Base-by-base conservation (phyloP, 2,797 vertebrate species). In the Botia kubotai region DNA sequence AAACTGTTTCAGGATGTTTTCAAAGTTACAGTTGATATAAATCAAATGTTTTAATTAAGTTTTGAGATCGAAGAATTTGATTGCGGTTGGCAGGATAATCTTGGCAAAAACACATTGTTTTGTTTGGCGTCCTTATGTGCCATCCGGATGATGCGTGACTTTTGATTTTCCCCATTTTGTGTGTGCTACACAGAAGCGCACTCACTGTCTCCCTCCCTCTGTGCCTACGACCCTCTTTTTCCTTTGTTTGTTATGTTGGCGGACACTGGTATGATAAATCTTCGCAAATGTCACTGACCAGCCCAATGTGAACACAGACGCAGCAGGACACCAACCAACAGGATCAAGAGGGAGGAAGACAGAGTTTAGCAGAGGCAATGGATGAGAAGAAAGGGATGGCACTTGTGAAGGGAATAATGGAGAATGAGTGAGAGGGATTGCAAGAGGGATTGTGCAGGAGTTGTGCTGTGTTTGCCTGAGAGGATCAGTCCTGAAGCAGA, bases 201-300 rank as follows among this genome's bases (percentile, higher is more conserved):
- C 55, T 75, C 60, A 8, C n/a, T 39, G 16, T 58, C 77, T 29
- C 10, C 43, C 36, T 63, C 68, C 21, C 63, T 2, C 46, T 23
- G 21, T 69, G 29, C 23, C 55, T 17, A 50, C 23, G 7, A 23
- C 10, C 55, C 57, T 68, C 65, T 13, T 53, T 81, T 71, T 50
- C 80, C 13, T 71, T 75, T 75, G 77, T 77, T 79, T 75, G 73
- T 74, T 85, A 68, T 86, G 75, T 85, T 83, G 75, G 84, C 65
- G 65, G 77, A 84, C 78, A 68, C 50, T 16, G 77, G 70, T 62
- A 76, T 65, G 81, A 85, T 88, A 83, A 87, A 80, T 87, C 83
- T 83, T 77, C 21, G 58, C 75, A 82, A 84, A 87, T 85, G 87
- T 86, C 84, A 85, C 78, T 76, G 75, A 72, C 79, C 80, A 52